Evolutionary conservation across 2,888 invertebrate species (phyloP), one percentile per base, ranked within the genome.

Genomic region (Heliconius ismenius): DNA sequence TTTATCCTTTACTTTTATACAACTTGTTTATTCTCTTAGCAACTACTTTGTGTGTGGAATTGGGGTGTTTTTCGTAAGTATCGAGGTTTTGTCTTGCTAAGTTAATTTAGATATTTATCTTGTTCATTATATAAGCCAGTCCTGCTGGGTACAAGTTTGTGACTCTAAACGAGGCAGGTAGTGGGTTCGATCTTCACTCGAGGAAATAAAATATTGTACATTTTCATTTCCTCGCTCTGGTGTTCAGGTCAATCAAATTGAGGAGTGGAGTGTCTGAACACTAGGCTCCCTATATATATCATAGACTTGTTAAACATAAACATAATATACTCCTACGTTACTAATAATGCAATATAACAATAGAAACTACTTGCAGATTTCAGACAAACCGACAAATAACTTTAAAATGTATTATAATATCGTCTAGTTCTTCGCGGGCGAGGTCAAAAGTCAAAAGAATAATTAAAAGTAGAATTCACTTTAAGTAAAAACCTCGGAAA

Each of bases 401-500:
- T 43, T 26, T 32, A 24, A 49, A 26, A 68, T 67, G 39, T 67
- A 26, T 18, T 68, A 68, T 21, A 68, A 26, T 4, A 68, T 49
- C 9, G 4, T 36, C 65, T 65, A 4, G 4, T 13, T 32, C 11
- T n/a, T 49, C 28, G 21, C 13, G 6, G 1, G 32, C 32, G 32
- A 32, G 32, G 32, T 32, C 18, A 21, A 21, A 6, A 43, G 6
- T 54, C n/a, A 70, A 54, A 70, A 28, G 21, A 58, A 58, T 58
- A 54, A 70, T 58, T 70, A 70, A 58, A 72, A 73, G 26, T 28
- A 43, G n/a, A 75, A 24, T 39, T 60, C 18, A 68, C 26, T 67
- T 24, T 24, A 39, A 58, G 24, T 67, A 39, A 21, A 15, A 73
- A 18, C 26, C 24, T 70, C 24, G 39, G 36, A 73, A 68, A 75